Evolutionary conservation across 2,797 vertebrate species (phyloP).

Genomic region (Sebastes oblongus): DNA sequence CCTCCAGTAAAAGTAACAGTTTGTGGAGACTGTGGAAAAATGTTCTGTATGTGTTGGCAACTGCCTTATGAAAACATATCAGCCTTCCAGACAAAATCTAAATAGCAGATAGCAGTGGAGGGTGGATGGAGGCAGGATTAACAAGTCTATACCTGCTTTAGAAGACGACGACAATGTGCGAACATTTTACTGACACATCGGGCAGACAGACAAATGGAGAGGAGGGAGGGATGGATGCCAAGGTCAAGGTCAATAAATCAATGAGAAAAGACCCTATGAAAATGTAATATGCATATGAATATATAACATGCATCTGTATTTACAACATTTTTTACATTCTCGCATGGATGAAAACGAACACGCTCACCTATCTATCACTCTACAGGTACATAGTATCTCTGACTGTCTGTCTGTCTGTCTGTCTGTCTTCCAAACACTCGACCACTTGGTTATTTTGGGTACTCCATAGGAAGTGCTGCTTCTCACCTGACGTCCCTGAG

Average conservation of each 20-base stretch:
- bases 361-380: neutral
- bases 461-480: conserved; percentile 68
- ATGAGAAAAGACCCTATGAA: conserved; percentile 27
- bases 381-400: conserved; percentile 27
- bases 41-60: conserved; percentile 66
- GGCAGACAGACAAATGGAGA: conserved; percentile 62
- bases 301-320: neutral
- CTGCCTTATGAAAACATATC: conserved; percentile 64
- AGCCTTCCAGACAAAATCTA: conserved; percentile 68
- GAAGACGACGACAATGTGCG: conserved; percentile 73
- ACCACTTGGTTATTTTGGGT: conserved; percentile 70
- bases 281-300: neutral
- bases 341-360: neutral
- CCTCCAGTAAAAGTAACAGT: conserved; percentile 76
- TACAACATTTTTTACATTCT: conserved; percentile 1
- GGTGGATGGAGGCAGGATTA: conserved; percentile 51
- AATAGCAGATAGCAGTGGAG: conserved; percentile 60
- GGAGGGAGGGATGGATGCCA: conserved; percentile 33
- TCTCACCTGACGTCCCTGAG: conserved; percentile 83
- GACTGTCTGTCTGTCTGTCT: conserved; percentile 24
- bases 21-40: conserved; percentile 51
- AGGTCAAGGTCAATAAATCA: conserved; percentile 69
- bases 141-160: conserved; percentile 74
- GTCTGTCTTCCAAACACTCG: conserved; percentile 20
- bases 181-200: conserved; percentile 76